Conservation (phyloP, 2,113 vertebrate species). For the Paradisaea rubra region DNA sequence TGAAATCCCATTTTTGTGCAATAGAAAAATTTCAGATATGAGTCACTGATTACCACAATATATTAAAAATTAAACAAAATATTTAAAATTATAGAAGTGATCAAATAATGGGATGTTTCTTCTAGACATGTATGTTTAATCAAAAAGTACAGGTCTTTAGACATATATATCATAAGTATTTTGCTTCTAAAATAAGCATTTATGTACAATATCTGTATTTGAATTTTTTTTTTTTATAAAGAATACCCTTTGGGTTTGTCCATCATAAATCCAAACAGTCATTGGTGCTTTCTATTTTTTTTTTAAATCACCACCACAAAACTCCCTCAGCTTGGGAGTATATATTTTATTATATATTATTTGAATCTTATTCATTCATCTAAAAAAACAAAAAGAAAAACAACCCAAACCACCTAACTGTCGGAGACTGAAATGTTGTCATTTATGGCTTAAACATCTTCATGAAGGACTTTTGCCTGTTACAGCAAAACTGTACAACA, state of each 20-base stretch:
- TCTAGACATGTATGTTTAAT: background rate
- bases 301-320: background rate
- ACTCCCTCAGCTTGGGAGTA: fast-evolving
- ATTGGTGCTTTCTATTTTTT: background rate
- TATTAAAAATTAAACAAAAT: background rate
- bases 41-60: background rate
- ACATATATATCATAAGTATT: background rate
- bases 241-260: background rate
- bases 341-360: background rate
- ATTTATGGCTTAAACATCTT: background rate
- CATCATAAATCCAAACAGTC: background rate
- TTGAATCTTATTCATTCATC: background rate
- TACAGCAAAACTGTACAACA: background rate
- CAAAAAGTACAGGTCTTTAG: background rate
- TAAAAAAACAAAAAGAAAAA: background rate
- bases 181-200: background rate
- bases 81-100: background rate
- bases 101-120: background rate
- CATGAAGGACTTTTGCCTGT: background rate
- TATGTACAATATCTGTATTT: background rate
- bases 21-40: background rate
- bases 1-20: background rate
- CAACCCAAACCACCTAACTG: background rate
- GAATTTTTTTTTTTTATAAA: too few species aligned
- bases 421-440: background rate